These are phyloP conservation scores for Macquaria ambigua DNA, from an alignment of 2,113 vertebrate genomes.

Conservation along the genomic window DNA sequence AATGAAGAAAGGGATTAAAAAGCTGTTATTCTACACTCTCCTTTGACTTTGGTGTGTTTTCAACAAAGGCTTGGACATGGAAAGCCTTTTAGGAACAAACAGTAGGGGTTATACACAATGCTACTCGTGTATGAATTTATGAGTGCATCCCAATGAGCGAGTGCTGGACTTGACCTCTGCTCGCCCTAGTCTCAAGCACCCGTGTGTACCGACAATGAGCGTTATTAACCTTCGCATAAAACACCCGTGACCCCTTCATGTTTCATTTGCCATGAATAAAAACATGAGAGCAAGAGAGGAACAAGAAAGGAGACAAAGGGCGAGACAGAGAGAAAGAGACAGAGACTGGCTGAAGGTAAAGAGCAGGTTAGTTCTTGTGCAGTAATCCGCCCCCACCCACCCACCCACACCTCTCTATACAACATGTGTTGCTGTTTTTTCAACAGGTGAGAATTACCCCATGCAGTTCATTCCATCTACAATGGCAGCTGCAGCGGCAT, in stretches of 20 bases:
- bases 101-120: conserved; percentile 84
- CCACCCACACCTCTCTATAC: conserved; percentile 77
- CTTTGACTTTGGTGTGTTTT: conserved; percentile 77
- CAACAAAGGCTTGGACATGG: conserved; percentile 89
- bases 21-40: conserved; percentile 63
- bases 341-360: conserved; percentile 31
- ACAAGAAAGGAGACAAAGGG: conserved; percentile 31
- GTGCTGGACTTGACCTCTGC: conserved; percentile 47
- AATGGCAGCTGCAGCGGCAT: conserved; percentile 97
- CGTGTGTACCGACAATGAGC: conserved; percentile 31
- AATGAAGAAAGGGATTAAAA: conserved; percentile 81
- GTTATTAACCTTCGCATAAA: conserved; percentile 56
- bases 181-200: conserved; percentile 30
- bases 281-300: conserved; percentile 52
- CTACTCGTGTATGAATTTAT: conserved; percentile 86
- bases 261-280: conserved; percentile 61
- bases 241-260: conserved; percentile 31
- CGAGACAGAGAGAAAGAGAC: conserved; percentile 24
- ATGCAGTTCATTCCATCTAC: conserved; percentile 99
- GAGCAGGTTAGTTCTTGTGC: conserved; percentile 60
- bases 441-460: conserved; percentile 97
- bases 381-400: conserved; percentile 48
- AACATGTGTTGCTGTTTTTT: conserved; percentile 84
- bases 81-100: conserved; percentile 94
- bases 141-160: conserved; percentile 62